These are phyloP conservation scores for Etia nguti DNA, from an alignment of 2,113 vertebrate genomes.

Conservation along the genomic window DNA sequence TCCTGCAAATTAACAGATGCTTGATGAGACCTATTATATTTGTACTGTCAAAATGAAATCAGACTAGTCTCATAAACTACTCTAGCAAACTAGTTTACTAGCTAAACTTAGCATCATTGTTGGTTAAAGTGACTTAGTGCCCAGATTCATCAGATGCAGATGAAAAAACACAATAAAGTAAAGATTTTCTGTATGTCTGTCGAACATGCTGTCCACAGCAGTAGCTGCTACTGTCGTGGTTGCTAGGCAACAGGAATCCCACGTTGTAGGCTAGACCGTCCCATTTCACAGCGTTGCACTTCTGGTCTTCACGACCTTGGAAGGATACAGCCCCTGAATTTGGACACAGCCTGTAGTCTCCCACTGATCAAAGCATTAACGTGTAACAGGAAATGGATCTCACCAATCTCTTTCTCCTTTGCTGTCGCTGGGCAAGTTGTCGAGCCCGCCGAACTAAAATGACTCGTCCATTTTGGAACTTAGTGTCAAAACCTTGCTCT, in stretches of 20 bases:
- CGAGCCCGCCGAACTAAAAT: slow-evolving; percentile 72
- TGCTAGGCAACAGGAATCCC: neutral
- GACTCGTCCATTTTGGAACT: slow-evolving; percentile 73
- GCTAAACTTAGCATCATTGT: neutral
- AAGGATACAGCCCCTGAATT: neutral
- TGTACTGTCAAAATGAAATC: neutral
- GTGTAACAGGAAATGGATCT: neutral
- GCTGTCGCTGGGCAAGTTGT: slow-evolving; percentile 2
- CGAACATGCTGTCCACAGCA: neutral
- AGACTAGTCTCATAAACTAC: neutral
- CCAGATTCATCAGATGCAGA: neutral
- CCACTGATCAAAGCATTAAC: neutral
- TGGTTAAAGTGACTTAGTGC: accelerated
- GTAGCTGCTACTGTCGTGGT: neutral
- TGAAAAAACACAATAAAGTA: neutral
- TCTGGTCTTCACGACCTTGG: neutral
- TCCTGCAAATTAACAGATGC: neutral
- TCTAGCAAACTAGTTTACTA: neutral
- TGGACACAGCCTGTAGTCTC: neutral
- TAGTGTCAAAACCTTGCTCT: slow-evolving; percentile 78
- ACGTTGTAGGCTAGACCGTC: neutral
- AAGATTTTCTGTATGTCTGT: neutral
- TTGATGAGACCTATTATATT: neutral
- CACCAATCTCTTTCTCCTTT: slow-evolving; percentile 68
- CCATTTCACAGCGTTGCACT: neutral